Evolutionary conservation across 2,888 invertebrate genomes (phyloP).

Genomic region (Masnerella sp.): DNA sequence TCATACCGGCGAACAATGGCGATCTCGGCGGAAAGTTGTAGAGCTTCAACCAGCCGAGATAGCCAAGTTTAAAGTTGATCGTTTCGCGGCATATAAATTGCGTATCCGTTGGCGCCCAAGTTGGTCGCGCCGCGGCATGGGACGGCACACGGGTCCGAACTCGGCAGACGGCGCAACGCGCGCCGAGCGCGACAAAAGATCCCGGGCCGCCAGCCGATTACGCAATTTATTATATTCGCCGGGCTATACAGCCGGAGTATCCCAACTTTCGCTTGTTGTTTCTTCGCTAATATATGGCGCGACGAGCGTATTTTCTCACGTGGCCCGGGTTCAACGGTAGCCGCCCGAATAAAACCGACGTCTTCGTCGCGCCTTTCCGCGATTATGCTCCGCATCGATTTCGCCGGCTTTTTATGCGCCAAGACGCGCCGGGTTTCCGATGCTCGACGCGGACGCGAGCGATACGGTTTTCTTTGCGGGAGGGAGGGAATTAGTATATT

Average conservation of each 20-base stretch:
- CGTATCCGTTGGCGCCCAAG: slow-evolving; percentile 63
- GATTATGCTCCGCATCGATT: no score
- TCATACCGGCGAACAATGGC: slow-evolving; percentile 61
- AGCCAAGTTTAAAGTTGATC: slow-evolving; percentile 65
- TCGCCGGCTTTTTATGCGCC: no score
- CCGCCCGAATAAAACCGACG: slow-evolving; percentile 14
- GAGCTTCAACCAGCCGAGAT: slow-evolving; percentile 60
- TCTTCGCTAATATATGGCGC: slow-evolving; percentile 57
- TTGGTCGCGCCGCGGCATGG: slow-evolving; percentile 38
- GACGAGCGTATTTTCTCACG: slow-evolving; percentile 44
- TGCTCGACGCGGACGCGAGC: no score
- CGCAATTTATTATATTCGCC: slow-evolving; percentile 60
- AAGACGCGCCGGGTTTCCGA: no score
- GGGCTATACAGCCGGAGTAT: slow-evolving; percentile 48
- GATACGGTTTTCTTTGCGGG: no score
- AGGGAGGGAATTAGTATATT: no score
- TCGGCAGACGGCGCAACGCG: slow-evolving; percentile 42
- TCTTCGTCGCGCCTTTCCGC: slow-evolving; percentile 10
- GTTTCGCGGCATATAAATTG: slow-evolving; percentile 66
- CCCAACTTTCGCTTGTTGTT: slow-evolving; percentile 60
- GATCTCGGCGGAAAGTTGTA: slow-evolving; percentile 60
- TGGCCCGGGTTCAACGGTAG: slow-evolving; percentile 22
- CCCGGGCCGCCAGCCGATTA: slow-evolving; percentile 55
- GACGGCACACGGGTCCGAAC: slow-evolving; percentile 47
- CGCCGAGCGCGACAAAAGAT: no score